phyloP scores from a whole-genome alignment of 2,888 invertebrate genomes.

The Oligia strigilis region DNA sequence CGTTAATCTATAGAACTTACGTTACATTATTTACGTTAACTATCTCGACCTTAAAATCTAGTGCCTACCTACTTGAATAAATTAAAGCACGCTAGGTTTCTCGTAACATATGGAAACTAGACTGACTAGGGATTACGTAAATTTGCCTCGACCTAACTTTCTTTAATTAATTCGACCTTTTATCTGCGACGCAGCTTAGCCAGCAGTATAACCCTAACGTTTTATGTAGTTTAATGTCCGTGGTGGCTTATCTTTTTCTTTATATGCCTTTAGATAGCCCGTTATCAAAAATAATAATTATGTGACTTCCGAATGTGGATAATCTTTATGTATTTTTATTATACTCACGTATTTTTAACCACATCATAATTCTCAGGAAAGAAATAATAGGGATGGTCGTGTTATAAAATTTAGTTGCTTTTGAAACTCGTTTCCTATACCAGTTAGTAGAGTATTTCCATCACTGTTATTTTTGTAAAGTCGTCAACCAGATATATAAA shows the following conservation, averaged over 20 bases:
- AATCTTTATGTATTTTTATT: conserved; percentile 18
- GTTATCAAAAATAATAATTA: conserved; percentile 32
- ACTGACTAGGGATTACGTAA: conserved; percentile 46
- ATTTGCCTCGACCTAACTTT: conserved; percentile 56
- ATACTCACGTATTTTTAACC: not conserved
- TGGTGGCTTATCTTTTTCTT: conserved; percentile 38
- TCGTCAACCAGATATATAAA: not conserved
- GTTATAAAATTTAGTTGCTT: not conserved
- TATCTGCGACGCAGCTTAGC: conserved; percentile 43
- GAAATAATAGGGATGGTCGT: not conserved
- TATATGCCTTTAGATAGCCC: conserved; percentile 42
- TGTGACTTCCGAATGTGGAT: conserved; percentile 6
- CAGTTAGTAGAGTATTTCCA: not conserved
- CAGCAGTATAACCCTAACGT: conserved; percentile 26
- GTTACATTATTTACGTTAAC: not conserved
- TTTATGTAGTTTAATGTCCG: conserved; percentile 38
- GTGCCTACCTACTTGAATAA: not conserved
- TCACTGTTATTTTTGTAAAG: not conserved
- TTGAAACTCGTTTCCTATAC: not conserved
- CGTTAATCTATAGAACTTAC: not conserved
- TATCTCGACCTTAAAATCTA: not conserved
- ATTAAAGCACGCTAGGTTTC: conserved; percentile 6
- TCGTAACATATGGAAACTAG: conserved; percentile 27
- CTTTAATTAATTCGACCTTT: conserved; percentile 57
- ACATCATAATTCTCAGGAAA: not conserved